Conservation (phyloP, 2,888 invertebrate species). For the Cheilosia grossa region DNA sequence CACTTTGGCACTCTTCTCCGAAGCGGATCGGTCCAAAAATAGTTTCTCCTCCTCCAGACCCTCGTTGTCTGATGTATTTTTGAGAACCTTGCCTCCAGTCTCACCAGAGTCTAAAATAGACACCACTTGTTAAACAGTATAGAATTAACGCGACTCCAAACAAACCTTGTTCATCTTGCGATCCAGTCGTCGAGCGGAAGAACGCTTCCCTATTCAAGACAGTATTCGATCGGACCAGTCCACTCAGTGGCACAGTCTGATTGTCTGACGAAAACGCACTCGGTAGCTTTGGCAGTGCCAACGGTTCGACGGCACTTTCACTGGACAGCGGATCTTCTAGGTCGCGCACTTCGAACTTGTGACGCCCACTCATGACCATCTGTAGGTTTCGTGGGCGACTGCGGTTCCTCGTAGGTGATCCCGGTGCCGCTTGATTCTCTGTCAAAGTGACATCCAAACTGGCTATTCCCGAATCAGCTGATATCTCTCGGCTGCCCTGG, state of each 20-base stretch:
- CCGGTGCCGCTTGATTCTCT: slow-evolving; percentile 77
- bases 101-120: slow-evolving; percentile 50
- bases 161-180: slow-evolving; percentile 66
- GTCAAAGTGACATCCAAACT: slow-evolving; percentile 81
- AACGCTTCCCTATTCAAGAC: slow-evolving; percentile 80
- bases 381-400: slow-evolving; percentile 88
- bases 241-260: slow-evolving; percentile 80
- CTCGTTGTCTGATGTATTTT: slow-evolving; percentile 80
- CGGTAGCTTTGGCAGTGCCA: slow-evolving; percentile 82
- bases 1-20: slow-evolving; percentile 83
- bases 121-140: background rate
- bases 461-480: slow-evolving; percentile 83
- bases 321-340: slow-evolving; percentile 83
- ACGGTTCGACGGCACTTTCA: slow-evolving; percentile 81
- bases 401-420: slow-evolving; percentile 81
- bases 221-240: slow-evolving; percentile 82
- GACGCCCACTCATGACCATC: slow-evolving; percentile 89
- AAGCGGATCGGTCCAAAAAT: slow-evolving; percentile 86
- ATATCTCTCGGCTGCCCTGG: slow-evolving; percentile 82
- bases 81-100: slow-evolving; percentile 60
- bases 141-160: background rate
- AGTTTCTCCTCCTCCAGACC: slow-evolving; percentile 87
- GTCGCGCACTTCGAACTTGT: slow-evolving; percentile 90
- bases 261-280: slow-evolving; percentile 78
- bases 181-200: slow-evolving; percentile 64